phyloP scores from a whole-genome alignment of 2,113 vertebrate genomes.

The Ammodytes dubius region DNA sequence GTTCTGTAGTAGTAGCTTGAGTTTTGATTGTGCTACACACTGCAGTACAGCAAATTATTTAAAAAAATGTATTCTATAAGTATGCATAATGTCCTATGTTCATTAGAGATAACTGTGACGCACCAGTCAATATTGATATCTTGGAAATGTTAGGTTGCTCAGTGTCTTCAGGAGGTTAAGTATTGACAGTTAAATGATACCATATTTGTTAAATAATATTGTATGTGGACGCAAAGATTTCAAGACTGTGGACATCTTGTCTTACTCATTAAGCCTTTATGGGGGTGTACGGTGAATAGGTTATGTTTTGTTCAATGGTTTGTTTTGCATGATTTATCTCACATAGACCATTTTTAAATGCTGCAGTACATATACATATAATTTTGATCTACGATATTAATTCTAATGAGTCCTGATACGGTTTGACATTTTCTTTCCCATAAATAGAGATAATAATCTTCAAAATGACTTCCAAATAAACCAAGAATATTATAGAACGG shows the following conservation, averaged over 20 bases:
- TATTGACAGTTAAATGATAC: not conserved
- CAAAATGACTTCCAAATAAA: conserved; percentile 9
- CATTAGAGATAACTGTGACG: not conserved
- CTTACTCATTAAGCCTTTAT: not conserved
- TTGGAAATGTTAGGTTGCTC: conserved; percentile 9
- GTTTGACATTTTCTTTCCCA: conserved; percentile 20
- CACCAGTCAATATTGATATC: conserved; percentile 33
- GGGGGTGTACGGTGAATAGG: not conserved
- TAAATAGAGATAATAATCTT: conserved; percentile 17
- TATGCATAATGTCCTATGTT: not conserved
- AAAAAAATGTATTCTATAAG: not conserved
- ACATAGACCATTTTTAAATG: not conserved
- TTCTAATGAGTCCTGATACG: conserved; percentile 6
- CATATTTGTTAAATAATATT: not conserved
- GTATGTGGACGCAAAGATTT: not conserved
- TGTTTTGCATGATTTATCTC: not conserved
- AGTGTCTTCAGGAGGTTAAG: not conserved
- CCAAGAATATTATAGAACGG: not conserved
- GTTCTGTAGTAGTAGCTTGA: not conserved
- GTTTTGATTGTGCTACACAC: not conserved
- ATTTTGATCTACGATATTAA: not conserved
- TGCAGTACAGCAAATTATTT: not conserved
- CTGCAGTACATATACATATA: not conserved
- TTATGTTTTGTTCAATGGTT: not conserved
- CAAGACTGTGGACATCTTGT: not conserved